Base-by-base conservation (phyloP, 2,113 vertebrate species). In the Burhinus oedicnemus region DNA sequence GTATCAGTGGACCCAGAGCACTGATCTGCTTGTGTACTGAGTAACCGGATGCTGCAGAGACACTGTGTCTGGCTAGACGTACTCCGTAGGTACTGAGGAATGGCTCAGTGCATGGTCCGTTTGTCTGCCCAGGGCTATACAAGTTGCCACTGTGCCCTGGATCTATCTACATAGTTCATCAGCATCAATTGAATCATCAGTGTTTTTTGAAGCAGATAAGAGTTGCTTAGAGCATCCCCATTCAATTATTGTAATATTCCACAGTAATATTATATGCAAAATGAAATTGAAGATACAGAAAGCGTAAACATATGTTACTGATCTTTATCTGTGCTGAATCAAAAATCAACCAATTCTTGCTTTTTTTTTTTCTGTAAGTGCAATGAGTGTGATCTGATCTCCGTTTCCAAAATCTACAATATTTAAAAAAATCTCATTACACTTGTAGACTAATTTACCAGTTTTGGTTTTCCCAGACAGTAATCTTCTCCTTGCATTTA, bases 51-150 rank as follows among this genome's bases (percentile, higher is more conserved):
- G 54, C 61, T 45, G 55, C 54, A 29, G 38, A 29, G 36, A 10
- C 11, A 4, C 45, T 15, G 22, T 1, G 4, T 30, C 68, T 42
- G 51, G n/a, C 51, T 51, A 44, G 45, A 5, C 8, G 3, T 18
- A 4, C 25, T 14, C 71, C 5, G 1, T 4, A 8, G 25, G 47
- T 26, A 5, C 54, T 14, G 18, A 22, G 57, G 49, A 32, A 36
- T 1, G n/a, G 79, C 47, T 62, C 54, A 15, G 15, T 5, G 34
- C 5, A 0, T 9, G 27, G 23, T 15, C 65, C 2, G 0, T 12
- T 26, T n/a, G 42, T 26, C 23, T 26, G 60, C 27, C 52, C 51
- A 6, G 42, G 17, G 26, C 32, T 65, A 4, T 4, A 15, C 15
- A 17, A 17, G 30, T 13, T 40, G 44, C 44, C 44, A 9, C 32